Base-by-base conservation (phyloP, 2,113 vertebrate species). In the Eidolon helvum region DNA sequence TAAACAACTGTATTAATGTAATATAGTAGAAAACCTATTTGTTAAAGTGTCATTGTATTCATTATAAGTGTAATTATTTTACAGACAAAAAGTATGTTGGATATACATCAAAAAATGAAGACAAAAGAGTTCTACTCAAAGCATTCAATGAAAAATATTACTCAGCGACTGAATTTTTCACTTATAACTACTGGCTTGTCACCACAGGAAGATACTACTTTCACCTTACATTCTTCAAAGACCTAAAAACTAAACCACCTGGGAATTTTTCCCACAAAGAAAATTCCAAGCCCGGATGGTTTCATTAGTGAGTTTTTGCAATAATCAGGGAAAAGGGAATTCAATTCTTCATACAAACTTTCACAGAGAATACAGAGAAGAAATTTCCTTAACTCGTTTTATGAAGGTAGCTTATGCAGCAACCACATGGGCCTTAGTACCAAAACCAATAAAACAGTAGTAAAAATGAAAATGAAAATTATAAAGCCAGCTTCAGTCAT, bases 231-330 rank as follows among this genome's bases (percentile, higher is more conserved):
- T 71, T 74, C 63, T 55, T 87, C 75, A 79, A 87, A 87, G 8
- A 91, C 59, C 18, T 48, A 75, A 90, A 90, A 88, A 83, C 33
- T 74, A 82, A 82, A 69, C 30, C 9, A 91, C 16, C 33, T 72
- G 40, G 53, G 21, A 86, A 78, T 61, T 82, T 74, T 53, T 66
- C 66, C 21, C 74, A 59, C 59, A 71, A 90, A 75, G 45, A 92
- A 68, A 93, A 53, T 55, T 86, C 59, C 19, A 69, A 72, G 40
- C 12, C 26, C 78, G 77, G n/a, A 68, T 10, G 43, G 30, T 40
- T 84, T 92, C 80, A 97, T 59, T 65, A 77, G 1, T 92, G 38
- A 89, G 24, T 69, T 92, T 68, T 80, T 86, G 21, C 78, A 94
- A 93, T 48, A 85, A 82, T 84, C 35, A 89, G 61, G 24, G 24